Base-by-base conservation (phyloP, 1,140 invertebrate genomes). In the Popillia japonica region DNA sequence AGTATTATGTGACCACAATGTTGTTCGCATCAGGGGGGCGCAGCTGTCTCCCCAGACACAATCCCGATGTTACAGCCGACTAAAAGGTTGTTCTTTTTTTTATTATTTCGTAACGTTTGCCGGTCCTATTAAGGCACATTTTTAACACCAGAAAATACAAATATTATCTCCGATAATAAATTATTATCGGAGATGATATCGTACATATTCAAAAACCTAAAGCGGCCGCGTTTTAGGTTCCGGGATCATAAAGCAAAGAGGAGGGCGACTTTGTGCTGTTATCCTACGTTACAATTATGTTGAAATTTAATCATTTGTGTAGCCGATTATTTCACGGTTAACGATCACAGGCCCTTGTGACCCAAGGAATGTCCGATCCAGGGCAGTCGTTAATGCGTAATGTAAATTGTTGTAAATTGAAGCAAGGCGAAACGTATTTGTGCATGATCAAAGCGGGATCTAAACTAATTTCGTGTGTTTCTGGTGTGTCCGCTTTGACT, bases 251-350 rank as follows among this genome's bases (percentile, higher is more conserved):
- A 48, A 48, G 44, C 8, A 48, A 48, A n/a, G 11, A n/a, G 44
- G 44, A n/a, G 44, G n/a, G n/a, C n/a, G n/a, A n/a, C n/a, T n/a
- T n/a, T n/a, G n/a, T n/a, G n/a, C n/a, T 14, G 44, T n/a, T 48
- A 48, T 48, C 17, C 44, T 64, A 85, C 83, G 84, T 84, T 84
- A 86, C 84, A 85, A 86, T 86, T 86, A 86, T 85, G 85, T 83
- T 85, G 85, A 86, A 86, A 85, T 86, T 86, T 86, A 86, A 86
- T 86, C 85, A 86, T 84, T 86, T 82, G 84, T 84, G 84, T 84
- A 85, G 83, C 83, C 78, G 85, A 85, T 86, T 86, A 86, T 80
- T 85, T 86, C 79, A 83, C 61, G 61, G 11, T 64, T 23, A 20
- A 64, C 17, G 61, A 64, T 64, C 61, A 64, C 61, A 64, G 23